A percentile compares a stretch with the other conserved stretches of the same genome.
phyloP scores from a whole-genome alignment of 2,113 vertebrate genomes.

The Mustela lutreola region DNA sequence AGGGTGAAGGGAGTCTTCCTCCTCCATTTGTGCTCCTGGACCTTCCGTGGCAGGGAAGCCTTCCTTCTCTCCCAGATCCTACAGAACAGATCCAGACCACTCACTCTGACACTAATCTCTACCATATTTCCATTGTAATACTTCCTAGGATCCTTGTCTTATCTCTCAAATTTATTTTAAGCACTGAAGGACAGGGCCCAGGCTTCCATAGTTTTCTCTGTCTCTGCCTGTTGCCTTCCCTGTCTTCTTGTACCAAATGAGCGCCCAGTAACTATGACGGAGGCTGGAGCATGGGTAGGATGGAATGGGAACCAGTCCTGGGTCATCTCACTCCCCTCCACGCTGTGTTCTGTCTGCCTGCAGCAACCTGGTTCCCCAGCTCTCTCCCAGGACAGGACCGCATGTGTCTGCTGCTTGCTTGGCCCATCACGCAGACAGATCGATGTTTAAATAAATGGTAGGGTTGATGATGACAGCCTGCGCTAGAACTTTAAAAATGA shows the following conservation, averaged over 20 bases:
- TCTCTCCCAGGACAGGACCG: background rate
- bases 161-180: background rate
- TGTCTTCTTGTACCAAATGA: background rate
- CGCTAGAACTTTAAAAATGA: conserved; percentile 61
- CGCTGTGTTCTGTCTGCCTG: accelerated
- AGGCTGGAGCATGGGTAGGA: background rate
- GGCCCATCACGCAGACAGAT: background rate
- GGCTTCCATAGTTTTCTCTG: background rate
- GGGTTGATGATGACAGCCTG: conserved; percentile 47
- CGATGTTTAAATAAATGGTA: conserved; percentile 67
- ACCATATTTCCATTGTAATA: background rate
- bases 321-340: background rate
- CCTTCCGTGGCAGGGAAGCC: background rate
- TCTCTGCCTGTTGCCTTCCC: background rate
- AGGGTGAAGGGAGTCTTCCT: background rate
- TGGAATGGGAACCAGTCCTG: background rate
- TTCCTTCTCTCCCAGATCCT: background rate
- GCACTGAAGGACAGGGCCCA: background rate
- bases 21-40: background rate
- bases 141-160: background rate
- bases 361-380: background rate
- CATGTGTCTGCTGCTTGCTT: background rate
- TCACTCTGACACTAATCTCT: background rate
- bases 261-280: background rate
- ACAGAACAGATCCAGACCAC: background rate